Conservation (phyloP, 2,888 invertebrate genomes). For the Nipponacmea schrenckii region DNA sequence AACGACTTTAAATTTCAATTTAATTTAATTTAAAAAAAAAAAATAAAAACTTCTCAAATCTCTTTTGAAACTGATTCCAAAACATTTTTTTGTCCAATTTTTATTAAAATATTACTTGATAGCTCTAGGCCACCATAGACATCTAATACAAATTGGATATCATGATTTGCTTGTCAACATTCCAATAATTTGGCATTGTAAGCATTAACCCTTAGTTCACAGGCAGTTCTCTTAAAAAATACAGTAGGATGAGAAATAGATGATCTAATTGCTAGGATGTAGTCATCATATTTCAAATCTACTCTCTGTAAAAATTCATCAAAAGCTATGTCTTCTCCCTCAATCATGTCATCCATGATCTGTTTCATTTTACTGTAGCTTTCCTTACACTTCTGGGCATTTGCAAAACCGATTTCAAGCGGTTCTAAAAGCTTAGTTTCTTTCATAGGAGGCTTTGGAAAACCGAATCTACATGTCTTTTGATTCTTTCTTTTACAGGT, state of each 20-base stretch:
- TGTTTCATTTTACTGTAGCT: background rate
- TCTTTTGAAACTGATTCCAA: no score
- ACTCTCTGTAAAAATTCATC: background rate
- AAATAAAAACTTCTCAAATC: no score
- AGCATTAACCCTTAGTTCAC: constrained; percentile 1
- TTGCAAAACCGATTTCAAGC: background rate
- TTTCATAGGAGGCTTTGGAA: constrained; percentile 9
- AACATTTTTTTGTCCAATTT: no score
- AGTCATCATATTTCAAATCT: constrained; percentile 4
- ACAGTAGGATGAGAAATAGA: background rate
- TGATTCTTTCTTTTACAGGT: constrained; percentile 19
- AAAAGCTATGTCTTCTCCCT: background rate
- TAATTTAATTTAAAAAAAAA: no score
- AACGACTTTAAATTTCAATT: no score
- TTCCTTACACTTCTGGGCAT: background rate
- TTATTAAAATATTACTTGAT: no score
- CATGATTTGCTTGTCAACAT: constrained; percentile 12
- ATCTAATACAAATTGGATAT: no score
- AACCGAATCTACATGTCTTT: constrained; percentile 5
- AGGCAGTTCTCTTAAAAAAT: constrained; percentile 4
- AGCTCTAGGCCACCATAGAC: no score
- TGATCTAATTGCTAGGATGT: constrained; percentile 4
- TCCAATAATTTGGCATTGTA: background rate
- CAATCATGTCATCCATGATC: background rate
- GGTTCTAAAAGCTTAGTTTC: constrained; percentile 10